Evolutionary conservation across 2,888 invertebrate species (phyloP).

Genomic region (Hypomecis punctinalis): DNA sequence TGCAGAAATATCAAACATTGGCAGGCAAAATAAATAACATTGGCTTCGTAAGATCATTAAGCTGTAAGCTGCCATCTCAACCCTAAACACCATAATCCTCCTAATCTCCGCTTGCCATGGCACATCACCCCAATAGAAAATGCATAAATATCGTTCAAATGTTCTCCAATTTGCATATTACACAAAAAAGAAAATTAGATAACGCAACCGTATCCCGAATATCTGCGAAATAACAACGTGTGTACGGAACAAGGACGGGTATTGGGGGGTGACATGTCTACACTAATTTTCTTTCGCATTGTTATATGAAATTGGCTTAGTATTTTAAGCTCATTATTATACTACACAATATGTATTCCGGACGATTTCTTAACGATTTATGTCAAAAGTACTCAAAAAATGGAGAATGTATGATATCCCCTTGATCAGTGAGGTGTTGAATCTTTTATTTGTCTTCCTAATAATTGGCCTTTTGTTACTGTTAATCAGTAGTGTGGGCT

Average conservation of each 20-base stretch:
- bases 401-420: no score
- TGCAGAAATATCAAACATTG: background rate
- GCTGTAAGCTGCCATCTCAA: constrained; percentile 11
- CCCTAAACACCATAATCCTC: constrained; percentile 13
- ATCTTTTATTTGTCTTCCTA: no score
- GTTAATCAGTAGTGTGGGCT: no score
- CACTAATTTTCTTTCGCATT: no score
- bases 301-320: no score
- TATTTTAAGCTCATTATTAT: no score
- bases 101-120: constrained; percentile 23
- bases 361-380: no score
- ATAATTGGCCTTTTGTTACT: no score
- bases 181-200: constrained; percentile 47
- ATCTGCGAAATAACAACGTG: constrained; percentile 50
- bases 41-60: constrained; percentile 9
- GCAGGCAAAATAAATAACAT: background rate
- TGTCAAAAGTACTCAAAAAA: no score
- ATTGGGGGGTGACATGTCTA: background rate
- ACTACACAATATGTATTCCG: no score
- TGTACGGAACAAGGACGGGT: constrained; percentile 31
- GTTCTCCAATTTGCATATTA: constrained; percentile 43
- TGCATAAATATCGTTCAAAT: constrained; percentile 34
- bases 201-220: constrained; percentile 42
- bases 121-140: constrained; percentile 32
- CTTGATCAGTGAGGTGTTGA: no score